Evolutionary conservation across 2,888 invertebrate genomes (phyloP), one percentile per base, ranked within the genome.

Genomic region (Cheilosia urbana): DNA sequence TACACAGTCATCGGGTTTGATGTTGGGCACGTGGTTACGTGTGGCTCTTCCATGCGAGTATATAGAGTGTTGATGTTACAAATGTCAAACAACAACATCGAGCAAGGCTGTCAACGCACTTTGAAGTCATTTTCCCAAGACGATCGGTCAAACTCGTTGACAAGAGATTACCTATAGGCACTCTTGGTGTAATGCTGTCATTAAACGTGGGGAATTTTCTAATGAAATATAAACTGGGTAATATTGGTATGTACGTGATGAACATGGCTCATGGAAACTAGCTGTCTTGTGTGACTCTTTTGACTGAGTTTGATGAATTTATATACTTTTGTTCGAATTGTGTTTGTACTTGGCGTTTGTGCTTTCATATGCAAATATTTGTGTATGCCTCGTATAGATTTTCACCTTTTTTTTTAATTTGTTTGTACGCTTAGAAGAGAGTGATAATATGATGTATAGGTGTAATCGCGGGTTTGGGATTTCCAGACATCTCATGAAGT

Each of bases 21-120:
- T 49, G 65, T 24, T 13, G 27, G 1, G 21, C 19, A 51, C 51
- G 19, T 65, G 49, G 37, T 7, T 37, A n/a, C 13, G 13, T 9
- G 47, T 34, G 15, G 15, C 15, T 65, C 24, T 24, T 47, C n/a
- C n/a, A 15, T 21, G 40, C 7, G 40, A 24, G 17, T 30, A 27
- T 68, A 27, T 9, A 45, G 45, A 45, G 45, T 62, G 34, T 49
- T 62, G 24, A 13, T 45, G 49, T 34, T 62, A 62, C 7, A 47
- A 34, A 49, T 49, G 34, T 65, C 30, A 65, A 51, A 51, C 13
- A 51, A 51, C 24, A 51, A 51, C 24, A 37, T 6, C 45, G 63
- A 17, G 13, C 24, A 11, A 24, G 62, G 11, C 63, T 65, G 57
- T 55, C 55, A 69, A 69, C 69, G 57, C 57, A 69, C 57, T 58